Evolutionary conservation across 30 jellyfish, hydroid and myxozoan genomes (phyloP).

Genomic region (Pelagia noctiluca): DNA sequence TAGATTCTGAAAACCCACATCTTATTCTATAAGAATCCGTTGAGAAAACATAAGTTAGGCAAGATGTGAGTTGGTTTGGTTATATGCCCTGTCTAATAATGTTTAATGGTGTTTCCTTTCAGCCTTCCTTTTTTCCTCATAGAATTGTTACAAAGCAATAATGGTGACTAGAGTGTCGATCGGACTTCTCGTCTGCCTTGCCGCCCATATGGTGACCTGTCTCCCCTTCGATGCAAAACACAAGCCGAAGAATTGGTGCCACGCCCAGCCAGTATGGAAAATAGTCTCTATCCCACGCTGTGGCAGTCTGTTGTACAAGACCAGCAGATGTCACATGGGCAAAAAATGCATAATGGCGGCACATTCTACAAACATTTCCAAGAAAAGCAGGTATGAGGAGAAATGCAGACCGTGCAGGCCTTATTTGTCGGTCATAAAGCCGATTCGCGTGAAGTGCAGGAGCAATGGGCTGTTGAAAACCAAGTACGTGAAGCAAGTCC

Average conservation of each 20-base stretch:
- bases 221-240: background rate
- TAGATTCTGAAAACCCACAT: too few relatives aligned
- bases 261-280: constrained; percentile 28
- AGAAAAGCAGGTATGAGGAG: background rate
- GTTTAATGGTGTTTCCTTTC: too few relatives aligned
- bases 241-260: background rate
- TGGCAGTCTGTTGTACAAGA: constrained; percentile 41
- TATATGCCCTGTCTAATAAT: too few relatives aligned
- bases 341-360: constrained; percentile 1
- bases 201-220: background rate
- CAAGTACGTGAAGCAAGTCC: constrained; percentile 46
- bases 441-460: constrained; percentile 28
- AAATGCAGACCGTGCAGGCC: constrained; percentile 31
- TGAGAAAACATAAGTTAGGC: too few relatives aligned
- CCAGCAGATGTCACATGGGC: constrained; percentile 21
- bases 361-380: background rate
- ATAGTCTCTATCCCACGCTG: constrained; percentile 28
- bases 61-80: too few relatives aligned
- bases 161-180: too few relatives aligned
- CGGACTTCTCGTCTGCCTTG: too few relatives aligned
- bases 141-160: too few relatives aligned
- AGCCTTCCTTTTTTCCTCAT: too few relatives aligned
- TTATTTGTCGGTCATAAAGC: constrained; percentile 50
- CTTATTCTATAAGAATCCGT: too few relatives aligned
- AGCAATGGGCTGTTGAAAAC: constrained; percentile 36